These are phyloP conservation scores for Papilio helenus DNA, from an alignment of 1,140 invertebrate species.

Conservation along the genomic window DNA sequence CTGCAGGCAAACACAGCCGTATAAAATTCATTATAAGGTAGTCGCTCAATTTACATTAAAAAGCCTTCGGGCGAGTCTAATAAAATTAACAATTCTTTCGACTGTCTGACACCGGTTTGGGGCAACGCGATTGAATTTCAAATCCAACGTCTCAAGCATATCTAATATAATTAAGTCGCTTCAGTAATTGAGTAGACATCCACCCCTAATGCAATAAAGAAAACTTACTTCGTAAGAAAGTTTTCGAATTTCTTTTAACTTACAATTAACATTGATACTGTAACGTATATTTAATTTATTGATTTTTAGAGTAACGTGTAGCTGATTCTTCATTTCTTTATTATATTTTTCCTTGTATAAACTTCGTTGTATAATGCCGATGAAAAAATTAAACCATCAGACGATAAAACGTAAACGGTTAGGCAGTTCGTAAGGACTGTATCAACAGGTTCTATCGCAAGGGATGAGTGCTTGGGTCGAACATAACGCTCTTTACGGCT, in stretches of 20 bases:
- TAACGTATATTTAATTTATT: not conserved
- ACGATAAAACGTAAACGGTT: conserved; percentile 9
- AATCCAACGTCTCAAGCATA: conserved; percentile 72
- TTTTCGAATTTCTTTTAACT: conserved; percentile 32
- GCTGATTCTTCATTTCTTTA: not conserved
- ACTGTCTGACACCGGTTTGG: conserved; percentile 62
- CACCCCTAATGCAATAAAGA: conserved; percentile 59
- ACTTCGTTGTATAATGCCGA: no score
- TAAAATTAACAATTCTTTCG: conserved; percentile 79
- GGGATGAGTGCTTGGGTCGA: conserved; percentile 16
- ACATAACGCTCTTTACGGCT: conserved; percentile 14
- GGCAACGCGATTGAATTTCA: conserved; percentile 77
- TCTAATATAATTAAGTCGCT: conserved; percentile 79
- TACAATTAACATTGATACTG: conserved; percentile 27
- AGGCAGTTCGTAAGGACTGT: not conserved
- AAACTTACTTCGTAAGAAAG: conserved; percentile 55
- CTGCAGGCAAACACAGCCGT: not conserved
- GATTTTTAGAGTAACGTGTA: no score
- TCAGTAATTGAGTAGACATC: conserved; percentile 78
- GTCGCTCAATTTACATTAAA: conserved; percentile 74
- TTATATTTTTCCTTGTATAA: not conserved
- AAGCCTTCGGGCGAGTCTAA: conserved; percentile 71
- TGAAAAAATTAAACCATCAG: conserved; percentile 4
- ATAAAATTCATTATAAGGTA: conserved; percentile 53
- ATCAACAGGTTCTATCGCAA: conserved; percentile 23